Base-by-base conservation (phyloP, 2,888 invertebrate species). In the Nudaria mundana region DNA sequence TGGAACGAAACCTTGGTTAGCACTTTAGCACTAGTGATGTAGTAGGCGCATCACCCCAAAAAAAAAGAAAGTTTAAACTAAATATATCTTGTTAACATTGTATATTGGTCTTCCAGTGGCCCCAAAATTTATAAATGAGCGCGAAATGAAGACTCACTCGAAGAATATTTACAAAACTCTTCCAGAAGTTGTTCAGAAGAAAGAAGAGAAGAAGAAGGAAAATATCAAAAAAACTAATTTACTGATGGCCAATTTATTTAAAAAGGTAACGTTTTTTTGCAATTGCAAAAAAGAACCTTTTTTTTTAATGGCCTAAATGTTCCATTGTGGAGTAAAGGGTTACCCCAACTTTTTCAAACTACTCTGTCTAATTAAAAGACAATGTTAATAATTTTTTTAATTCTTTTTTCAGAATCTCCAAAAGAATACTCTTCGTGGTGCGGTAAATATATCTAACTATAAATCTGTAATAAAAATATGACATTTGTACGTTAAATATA, bases 221-320 rank as follows among this genome's bases (percentile, higher is more conserved):
- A 90, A 90, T 31, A 85, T 90, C 1, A 91, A 90, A 62, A 91
- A 91, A 54, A 92, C 93, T 5, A 95, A 95, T 81, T 90, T 93
- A 54, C 73, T 95, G 16, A 92, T 96, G 90, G 93, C 93, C 1
- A 91, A 93, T 70, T 89, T 95, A 41, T 96, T 95, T 76, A 94
- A 94, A 69, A 93, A 91, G 89, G 94, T 94, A 79, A 47, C n/a
- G n/a, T n/a, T n/a, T n/a, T n/a, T n/a, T n/a, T n/a, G n/a, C n/a
- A n/a, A n/a, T n/a, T n/a, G n/a, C 18, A 5, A 18, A 18, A 18
- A 20, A 20, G 8, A 20, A 5, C 20, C 2, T 20, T 20, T 13
- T 6, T 13, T 13, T 13, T 5, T 13, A 26, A 10, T 4, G n/a
- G n/a, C n/a, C n/a, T n/a, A n/a, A n/a, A n/a, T n/a, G n/a, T n/a